Base-by-base conservation (phyloP, 2,797 vertebrate species). In the Gymnoscopelus microlampas region DNA sequence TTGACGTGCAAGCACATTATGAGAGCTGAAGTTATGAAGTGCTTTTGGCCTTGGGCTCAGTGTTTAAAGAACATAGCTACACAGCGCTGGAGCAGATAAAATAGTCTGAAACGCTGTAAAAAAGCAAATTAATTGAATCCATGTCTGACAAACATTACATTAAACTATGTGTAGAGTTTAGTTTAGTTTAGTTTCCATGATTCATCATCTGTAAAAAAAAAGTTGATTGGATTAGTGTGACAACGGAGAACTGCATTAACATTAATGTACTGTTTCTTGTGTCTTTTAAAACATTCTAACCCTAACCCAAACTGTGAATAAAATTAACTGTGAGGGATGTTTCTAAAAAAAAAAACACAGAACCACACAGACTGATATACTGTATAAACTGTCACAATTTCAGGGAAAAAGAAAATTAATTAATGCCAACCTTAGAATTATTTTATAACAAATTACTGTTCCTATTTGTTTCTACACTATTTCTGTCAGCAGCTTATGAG, bases 151-250 rank as follows among this genome's bases (percentile, higher is more conserved):
- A 77, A 71, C 60, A 14, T 62, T 68, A 19, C 23, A 73, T 67
- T 39, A 66, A 63, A 78, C 70, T 47, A 73, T 51, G 65, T 64
- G 19, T 1, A 19, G 19, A 19, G 19, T 19, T 19, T 19, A 19
- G 19, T 19, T 19, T 19, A 19, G 19, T 19, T 19, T 1, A 19
- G 19, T 19, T 19, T 19, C 19, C 19, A 1, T 19, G 19, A 19
- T 68, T 82, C 60, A 77, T 60, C 56, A 29, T 72, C 53, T 55
- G 51, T 53, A 61, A 76, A 70, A 57, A 19, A 62, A 62, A 53
- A 71, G 60, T 67, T 80, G 74, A 78, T 57, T 74, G 72, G 75
- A 80, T 77, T 73, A 67, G 35, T 32, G 23, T 62, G 23, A 69
- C 23, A 76, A 59, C 50, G 68, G 32, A 65, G 3, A 62, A 32